Base-by-base conservation (phyloP, 2,113 vertebrate species). In the Speoplatyrhinus poulsoni region DNA sequence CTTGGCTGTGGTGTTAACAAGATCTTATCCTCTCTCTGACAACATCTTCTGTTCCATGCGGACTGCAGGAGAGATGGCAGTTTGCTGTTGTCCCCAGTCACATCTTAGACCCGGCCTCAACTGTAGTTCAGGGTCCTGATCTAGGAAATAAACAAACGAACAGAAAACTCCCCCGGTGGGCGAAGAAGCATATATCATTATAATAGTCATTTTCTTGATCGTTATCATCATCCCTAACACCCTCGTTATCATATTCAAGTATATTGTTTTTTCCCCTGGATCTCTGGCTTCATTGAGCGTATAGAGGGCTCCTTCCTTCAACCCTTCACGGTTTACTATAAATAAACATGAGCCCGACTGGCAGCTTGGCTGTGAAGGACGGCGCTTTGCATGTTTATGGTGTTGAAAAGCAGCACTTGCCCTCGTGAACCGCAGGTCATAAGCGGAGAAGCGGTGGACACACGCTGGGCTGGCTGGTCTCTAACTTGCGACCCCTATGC, bases 1-100 rank as follows among this genome's bases (percentile, higher is more conserved):
- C 70, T 46, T 59, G 75, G 80, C 64, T 36, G 46, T 53, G 65
- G 59, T 82, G 73, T 80, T 80, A 82, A 83, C 72, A 72, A 75
- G 65, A 79, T 62, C 64, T 62, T 70, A 68, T 76, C 36, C 36
- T 8, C 74, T 72, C 63, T 77, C 75, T 78, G 73, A 81, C 78
- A 83, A 59, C 62, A 72, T 83, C 71, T 80, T 80, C 80, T 72
- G 62, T 74, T 79, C 67, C 61, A 36, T 62, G 12, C 41, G 46
- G 32, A 57, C 57, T 56, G 62, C 26, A 26, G 63, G 52, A 77
- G 48, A 67, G 62, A 50, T 73, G 60, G 73, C 62, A 46, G 63
- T 63, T 16, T 62, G 19, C 67, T 79, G 76, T 79, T 77, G 68
- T 26, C 26, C 26, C 26, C 26, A 26, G 26, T 26, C 80, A 83